Conservation (phyloP, 1,140 invertebrate genomes). For the Lethrus apterus region DNA sequence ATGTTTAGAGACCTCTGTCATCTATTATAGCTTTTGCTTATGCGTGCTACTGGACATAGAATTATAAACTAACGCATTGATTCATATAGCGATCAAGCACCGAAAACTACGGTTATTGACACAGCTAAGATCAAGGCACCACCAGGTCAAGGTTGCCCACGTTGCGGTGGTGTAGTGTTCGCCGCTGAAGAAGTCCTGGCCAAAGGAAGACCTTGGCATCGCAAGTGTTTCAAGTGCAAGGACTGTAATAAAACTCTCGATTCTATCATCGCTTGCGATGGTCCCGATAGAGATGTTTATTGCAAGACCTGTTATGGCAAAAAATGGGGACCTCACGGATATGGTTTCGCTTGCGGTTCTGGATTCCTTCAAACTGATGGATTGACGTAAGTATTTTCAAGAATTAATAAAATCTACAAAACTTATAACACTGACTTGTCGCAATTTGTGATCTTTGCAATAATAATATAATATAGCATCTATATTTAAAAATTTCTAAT, state of each 20-base stretch:
- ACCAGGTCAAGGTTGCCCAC: slow-evolving; percentile 79
- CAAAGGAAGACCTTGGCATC: slow-evolving; percentile 86
- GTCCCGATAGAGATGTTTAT: slow-evolving; percentile 83
- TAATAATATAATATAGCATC: no score
- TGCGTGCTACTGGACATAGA: not conserved
- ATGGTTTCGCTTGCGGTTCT: slow-evolving; percentile 90
- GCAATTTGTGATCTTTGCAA: no score
- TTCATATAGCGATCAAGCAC: slow-evolving; percentile 53
- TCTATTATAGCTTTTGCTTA: slow-evolving; percentile 13
- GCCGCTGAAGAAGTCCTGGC: slow-evolving; percentile 84
- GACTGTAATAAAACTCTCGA: slow-evolving; percentile 88
- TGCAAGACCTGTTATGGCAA: slow-evolving; percentile 90
- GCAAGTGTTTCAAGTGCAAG: slow-evolving; percentile 96
- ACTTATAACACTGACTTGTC: no score
- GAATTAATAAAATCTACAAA: no score
- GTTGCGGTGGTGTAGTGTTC: slow-evolving; percentile 84
- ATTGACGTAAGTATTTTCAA: slow-evolving; percentile 58
- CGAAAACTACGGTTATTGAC: slow-evolving; percentile 67
- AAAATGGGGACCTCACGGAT: slow-evolving; percentile 90
- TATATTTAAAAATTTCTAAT: no score
- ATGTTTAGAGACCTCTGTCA: slow-evolving; percentile 26
- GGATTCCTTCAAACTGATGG: slow-evolving; percentile 88
- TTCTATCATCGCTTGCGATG: slow-evolving; percentile 88
- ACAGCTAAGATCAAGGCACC: slow-evolving; percentile 71
- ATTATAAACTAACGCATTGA: not conserved